These are phyloP conservation scores for Panagrolaimus sp. DNA, from an alignment of 1,140 invertebrate species.

Conservation along the genomic window DNA sequence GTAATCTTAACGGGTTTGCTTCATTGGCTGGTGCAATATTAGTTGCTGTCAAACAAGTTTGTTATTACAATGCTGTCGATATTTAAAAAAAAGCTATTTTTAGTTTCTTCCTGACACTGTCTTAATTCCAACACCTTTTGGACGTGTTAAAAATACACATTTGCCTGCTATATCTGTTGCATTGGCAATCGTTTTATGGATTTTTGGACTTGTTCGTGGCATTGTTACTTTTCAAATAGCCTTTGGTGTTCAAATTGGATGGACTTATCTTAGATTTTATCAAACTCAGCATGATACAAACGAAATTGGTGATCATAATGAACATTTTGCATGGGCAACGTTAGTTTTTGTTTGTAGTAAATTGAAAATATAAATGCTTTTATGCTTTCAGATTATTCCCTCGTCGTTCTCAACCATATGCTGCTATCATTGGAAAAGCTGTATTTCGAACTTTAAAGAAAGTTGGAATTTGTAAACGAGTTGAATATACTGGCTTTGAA, in stretches of 20 bases:
- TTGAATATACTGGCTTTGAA: constrained; percentile 31
- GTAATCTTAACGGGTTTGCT: constrained; percentile 27
- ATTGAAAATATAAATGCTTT: neutral
- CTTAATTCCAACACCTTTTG: constrained; percentile 35
- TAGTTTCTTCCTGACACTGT: constrained; percentile 43
- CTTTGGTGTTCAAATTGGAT: constrained; percentile 36
- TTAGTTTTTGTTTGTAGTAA: constrained; percentile 24
- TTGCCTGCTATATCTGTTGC: constrained; percentile 22
- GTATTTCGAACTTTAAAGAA: constrained; percentile 23
- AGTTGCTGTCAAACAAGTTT: constrained; percentile 43
- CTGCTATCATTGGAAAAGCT: constrained; percentile 25
- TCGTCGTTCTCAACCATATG: constrained; percentile 23
- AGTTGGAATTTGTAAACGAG: constrained; percentile 31
- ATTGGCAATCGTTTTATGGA: constrained; percentile 19
- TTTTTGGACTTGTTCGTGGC: constrained; percentile 23
- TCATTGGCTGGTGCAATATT: constrained; percentile 29
- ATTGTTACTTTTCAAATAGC: constrained; percentile 29
- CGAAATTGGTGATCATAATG: constrained; percentile 31
- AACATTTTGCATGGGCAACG: constrained; percentile 44
- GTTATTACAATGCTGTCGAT: constrained; percentile 6
- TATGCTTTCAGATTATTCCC: constrained; percentile 29
- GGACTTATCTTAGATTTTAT: constrained; percentile 40
- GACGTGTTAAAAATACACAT: constrained; percentile 40
- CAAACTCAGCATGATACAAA: constrained; percentile 33
- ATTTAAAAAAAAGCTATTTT: constrained; percentile 3